Base-by-base conservation (phyloP, 2,113 vertebrate genomes). In the Eurypyga helias region DNA sequence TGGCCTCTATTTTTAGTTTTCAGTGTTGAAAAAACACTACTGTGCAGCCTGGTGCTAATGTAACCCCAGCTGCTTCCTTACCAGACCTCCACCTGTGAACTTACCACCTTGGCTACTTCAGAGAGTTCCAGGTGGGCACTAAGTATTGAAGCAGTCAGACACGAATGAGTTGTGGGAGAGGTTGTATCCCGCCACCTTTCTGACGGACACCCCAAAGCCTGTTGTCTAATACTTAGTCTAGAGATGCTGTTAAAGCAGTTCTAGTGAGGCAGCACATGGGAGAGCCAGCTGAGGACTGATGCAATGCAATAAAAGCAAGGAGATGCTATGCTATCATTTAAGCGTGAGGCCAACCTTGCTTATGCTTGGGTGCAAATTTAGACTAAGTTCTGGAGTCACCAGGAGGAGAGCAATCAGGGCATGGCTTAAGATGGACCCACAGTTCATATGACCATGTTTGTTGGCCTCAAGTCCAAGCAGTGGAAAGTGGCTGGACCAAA, bases 391-490 rank as follows among this genome's bases (percentile, higher is more conserved):
- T 86, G 45, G 15, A 71, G 25, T 31, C 21, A 24, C 6, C 38
- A 65, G 69, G 13, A 75, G 12, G 28, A 54, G 15, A 4, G 29
- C 2, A 87, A 38, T 57, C 5, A 10, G 28, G 29, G 5, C 1
- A 0, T 54, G 12, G 57, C 23, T 85, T 49, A 33, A 38, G 55
- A 57, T 13, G 26, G n/a, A 33, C 38, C 60, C 38, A n/a, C 33
- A 67, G 15, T 43, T 83, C 18, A 3, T 43, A 12, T 48, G 46
- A 60, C 13, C 24, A 11, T 11, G 28, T n/a, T 33, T 58, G 41
- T 62, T 38, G 20, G 13, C n/a, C n/a, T 14, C 0, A 0, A 54
- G n/a, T 33, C 38, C 64, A 83, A n/a, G 14, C 36, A 26, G 14
- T n/a, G 17, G 23, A n/a, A 72, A 58, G 29, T 24, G 20, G 2